A percentile compares a stretch with the other conserved stretches of the same genome.
Evolutionary conservation across 2,797 vertebrate species (phyloP).

Genomic region (Kryptopterus vitreolus): DNA sequence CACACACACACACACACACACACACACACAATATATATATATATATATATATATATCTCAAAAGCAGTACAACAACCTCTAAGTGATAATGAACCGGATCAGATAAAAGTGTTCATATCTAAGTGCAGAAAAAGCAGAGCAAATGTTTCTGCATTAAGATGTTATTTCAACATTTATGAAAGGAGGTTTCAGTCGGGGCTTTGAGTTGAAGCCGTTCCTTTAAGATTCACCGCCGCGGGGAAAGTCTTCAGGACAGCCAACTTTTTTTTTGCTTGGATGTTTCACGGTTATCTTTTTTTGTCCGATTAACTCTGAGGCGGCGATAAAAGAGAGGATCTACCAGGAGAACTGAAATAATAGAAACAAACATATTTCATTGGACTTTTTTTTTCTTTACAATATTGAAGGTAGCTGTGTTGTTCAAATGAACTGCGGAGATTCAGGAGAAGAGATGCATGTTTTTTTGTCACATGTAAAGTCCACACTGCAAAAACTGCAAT

Average conservation of each 20-base stretch:
- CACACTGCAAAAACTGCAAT: no score
- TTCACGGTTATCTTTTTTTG: not conserved
- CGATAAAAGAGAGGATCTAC: not conserved
- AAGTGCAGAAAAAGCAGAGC: not conserved
- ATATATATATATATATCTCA: not conserved
- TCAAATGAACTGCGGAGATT: not conserved
- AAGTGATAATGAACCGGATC: not conserved
- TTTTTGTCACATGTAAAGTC: no score
- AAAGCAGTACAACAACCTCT: not conserved
- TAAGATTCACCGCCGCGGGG: not conserved
- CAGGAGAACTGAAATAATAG: not conserved
- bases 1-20: no score
- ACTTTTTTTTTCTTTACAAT: not conserved
- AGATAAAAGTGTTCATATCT: not conserved
- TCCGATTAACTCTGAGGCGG: not conserved
- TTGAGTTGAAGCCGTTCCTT: not conserved
- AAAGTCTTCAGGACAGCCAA: constrained; percentile 5
- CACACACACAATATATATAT: no score
- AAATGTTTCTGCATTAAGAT: not conserved
- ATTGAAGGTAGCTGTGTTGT: not conserved
- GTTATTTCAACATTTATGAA: not conserved
- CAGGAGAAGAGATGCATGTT: not conserved
- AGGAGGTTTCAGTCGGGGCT: not conserved
- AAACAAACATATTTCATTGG: not conserved
- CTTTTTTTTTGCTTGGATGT: not conserved